Conservation (phyloP, 2,888 invertebrate genomes). For the Arenicola marina region DNA sequence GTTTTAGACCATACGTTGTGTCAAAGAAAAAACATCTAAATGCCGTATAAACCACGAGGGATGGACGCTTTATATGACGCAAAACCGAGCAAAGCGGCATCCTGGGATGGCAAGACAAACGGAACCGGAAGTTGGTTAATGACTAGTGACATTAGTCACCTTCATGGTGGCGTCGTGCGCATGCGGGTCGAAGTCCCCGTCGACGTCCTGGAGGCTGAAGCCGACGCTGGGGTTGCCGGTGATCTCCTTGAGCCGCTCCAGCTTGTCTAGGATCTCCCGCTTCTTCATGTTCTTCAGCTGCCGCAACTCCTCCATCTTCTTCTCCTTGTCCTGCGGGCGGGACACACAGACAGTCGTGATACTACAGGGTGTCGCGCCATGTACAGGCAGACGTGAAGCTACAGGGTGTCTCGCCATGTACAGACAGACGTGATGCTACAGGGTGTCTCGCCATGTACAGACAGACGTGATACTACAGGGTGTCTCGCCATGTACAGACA, state of each 20-base stretch:
- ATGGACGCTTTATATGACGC: too few species aligned
- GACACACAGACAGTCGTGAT: too few species aligned
- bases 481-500: too few species aligned
- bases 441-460: too few species aligned
- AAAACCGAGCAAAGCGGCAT: not conserved
- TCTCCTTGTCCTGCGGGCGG: slow-evolving; percentile 68
- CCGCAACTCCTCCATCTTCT: slow-evolving; percentile 85
- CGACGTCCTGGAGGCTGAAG: slow-evolving; percentile 79
- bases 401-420: too few species aligned
- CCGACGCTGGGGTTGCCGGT: slow-evolving; percentile 80
- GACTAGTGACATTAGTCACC: slow-evolving; percentile 34
- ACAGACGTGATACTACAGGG: too few species aligned
- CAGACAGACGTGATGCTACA: too few species aligned
- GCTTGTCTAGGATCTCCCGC: slow-evolving; percentile 87
- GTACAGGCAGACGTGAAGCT: too few species aligned
- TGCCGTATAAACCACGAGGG: too few species aligned
- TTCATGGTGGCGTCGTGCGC: slow-evolving; percentile 85
- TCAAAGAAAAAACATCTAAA: too few species aligned
- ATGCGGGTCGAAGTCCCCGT: slow-evolving; percentile 78
- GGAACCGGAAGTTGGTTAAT: not conserved
- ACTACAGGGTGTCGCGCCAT: too few species aligned
- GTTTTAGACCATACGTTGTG: too few species aligned
- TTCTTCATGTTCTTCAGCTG: slow-evolving; percentile 83
- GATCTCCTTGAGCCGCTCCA: slow-evolving; percentile 82
- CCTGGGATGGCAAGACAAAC: not conserved